Conservation (phyloP, 2,113 vertebrate genomes). For the Grammomys dolichurus region DNA sequence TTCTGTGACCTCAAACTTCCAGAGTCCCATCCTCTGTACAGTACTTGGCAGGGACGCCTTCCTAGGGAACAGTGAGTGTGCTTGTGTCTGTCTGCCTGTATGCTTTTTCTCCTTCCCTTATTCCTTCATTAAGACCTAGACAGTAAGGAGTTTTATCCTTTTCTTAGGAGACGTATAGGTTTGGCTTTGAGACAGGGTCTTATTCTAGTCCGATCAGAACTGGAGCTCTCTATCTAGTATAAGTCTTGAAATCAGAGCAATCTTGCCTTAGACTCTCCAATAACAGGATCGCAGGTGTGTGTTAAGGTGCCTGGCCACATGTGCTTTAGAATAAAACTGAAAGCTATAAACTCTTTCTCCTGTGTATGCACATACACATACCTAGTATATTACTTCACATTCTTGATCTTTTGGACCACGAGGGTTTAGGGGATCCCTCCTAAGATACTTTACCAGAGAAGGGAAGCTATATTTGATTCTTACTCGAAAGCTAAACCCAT, state of each 20-base stretch:
- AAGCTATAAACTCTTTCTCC: neutral
- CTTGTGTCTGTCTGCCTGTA: neutral
- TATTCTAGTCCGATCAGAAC: too few relatives aligned
- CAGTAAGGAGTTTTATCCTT: neutral
- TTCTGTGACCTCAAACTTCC: neutral
- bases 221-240: neutral
- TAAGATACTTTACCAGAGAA: neutral
- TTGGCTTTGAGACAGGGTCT: neutral
- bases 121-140: neutral
- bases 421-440: neutral
- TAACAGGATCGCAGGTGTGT: neutral
- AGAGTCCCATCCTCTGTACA: neutral
- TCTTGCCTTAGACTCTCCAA: neutral
- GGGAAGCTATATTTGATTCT: neutral
- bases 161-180: neutral
- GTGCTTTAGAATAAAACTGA: neutral
- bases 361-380: neutral
- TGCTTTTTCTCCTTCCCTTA: neutral
- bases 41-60: neutral
- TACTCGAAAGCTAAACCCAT: neutral
- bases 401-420: neutral
- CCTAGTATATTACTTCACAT: neutral
- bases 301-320: neutral
- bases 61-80: neutral
- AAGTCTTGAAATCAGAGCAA: neutral